Evolutionary conservation across 2,797 vertebrate species (phyloP).

Genomic region (Ispidina picta): DNA sequence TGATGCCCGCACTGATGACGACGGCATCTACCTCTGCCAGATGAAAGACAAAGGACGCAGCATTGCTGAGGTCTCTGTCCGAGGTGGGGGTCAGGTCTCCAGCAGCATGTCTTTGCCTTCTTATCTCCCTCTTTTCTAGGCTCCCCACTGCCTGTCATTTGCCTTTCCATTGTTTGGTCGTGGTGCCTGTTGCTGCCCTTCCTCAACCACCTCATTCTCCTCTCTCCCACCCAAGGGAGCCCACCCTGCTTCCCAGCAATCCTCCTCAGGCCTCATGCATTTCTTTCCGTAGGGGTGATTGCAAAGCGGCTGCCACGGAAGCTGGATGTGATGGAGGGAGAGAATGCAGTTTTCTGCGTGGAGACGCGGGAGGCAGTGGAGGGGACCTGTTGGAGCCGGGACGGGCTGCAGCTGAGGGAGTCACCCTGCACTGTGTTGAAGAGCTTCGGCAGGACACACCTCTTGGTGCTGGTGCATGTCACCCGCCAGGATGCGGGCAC

Average conservation of each 20-base stretch:
- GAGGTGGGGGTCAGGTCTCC: slow-evolving; percentile 79
- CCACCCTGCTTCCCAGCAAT: background rate
- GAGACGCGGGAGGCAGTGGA: slow-evolving; percentile 90
- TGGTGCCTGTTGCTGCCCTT: background rate
- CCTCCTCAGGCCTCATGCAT: background rate
- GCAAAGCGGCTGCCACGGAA: slow-evolving; percentile 92
- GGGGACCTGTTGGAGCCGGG: slow-evolving; percentile 90
- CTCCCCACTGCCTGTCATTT: background rate
- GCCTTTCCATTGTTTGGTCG: background rate
- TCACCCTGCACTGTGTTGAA: slow-evolving; percentile 89
- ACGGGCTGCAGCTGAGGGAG: slow-evolving; percentile 86
- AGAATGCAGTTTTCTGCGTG: slow-evolving; percentile 95
- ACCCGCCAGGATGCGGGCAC: slow-evolving; percentile 90
- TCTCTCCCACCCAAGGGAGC: background rate
- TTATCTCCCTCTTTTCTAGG: background rate
- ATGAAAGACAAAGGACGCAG: slow-evolving; percentile 95
- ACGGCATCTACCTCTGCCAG: slow-evolving; percentile 97
- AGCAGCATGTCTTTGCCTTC: background rate
- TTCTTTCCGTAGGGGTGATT: slow-evolving; percentile 84
- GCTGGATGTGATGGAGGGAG: slow-evolving; percentile 93
- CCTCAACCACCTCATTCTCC: background rate
- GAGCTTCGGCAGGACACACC: slow-evolving; percentile 93
- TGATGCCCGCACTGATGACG: slow-evolving; percentile 90
- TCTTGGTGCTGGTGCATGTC: slow-evolving; percentile 94
- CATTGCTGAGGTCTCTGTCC: slow-evolving; percentile 94